Evolutionary conservation across 2,113 vertebrate genomes (phyloP), one percentile per base, ranked within the genome.

Genomic region (Pomatostomus ruficeps): DNA sequence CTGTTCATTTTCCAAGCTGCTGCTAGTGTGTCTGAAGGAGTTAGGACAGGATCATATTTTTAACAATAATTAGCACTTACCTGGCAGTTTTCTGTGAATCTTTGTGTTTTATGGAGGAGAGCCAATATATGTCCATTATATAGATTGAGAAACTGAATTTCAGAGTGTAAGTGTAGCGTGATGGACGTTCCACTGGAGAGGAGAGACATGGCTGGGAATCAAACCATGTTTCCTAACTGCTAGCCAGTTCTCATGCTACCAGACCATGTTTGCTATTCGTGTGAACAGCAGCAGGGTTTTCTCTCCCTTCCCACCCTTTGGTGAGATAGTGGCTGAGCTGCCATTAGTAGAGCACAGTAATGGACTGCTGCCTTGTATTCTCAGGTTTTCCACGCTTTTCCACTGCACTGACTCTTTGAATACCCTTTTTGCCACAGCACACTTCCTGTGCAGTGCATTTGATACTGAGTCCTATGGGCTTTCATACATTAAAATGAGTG

Each of bases 11-110:
- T 82, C 75, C 48, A 74, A 96, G 83, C 43, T 87, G 55, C 73
- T 94, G 36, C 70, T 88, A 7, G 25, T 21, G 42, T 59, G 20
- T 91, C 68, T 74, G 78, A 91, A 91, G 62, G 77, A 88, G 40
- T 68, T 83, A 63, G 57, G 70, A 63, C 26, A 72, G 51, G 71
- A 76, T 83, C 36, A 35, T 92, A 75, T 95, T 95, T 94, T 94
- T 91, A 88, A 88, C 55, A 88, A 52, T 83, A 94, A 95, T 93
- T 96, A 96, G 63, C 67, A 59, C 40, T 90, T 90, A 46, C n/a
- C 38, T 89, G 48, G 42, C 46, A 89, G n/a, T 89, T 89, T 93
- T 94, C 76, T 91, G 48, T 74, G 45, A n/a, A 49, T 93, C 77
- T 82, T 80, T 71, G 46, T 71, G 36, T 76, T 91, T 87, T 68